These are phyloP conservation scores for Ceraclea dissimilis DNA, from an alignment of 2,888 invertebrate species.

Conservation along the genomic window DNA sequence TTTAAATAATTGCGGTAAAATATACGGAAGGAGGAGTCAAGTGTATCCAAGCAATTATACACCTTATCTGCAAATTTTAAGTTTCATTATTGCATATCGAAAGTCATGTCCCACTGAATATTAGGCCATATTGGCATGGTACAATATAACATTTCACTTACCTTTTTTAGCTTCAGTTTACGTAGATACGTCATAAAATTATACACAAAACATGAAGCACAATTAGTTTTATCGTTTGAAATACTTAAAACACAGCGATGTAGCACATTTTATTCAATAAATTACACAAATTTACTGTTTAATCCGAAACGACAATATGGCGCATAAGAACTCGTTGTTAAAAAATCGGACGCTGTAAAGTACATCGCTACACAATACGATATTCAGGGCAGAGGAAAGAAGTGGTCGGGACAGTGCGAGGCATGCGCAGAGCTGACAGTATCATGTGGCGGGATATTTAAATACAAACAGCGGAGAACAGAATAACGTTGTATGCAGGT, in stretches of 20 bases:
- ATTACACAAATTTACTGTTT: slow-evolving; percentile 10
- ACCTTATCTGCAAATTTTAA: slow-evolving; percentile 55
- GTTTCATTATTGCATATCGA: slow-evolving; percentile 54
- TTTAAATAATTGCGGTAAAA: slow-evolving; percentile 26
- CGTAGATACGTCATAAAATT: not conserved
- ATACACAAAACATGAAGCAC: not conserved
- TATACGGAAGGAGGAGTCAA: slow-evolving; percentile 19
- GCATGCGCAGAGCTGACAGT: not conserved
- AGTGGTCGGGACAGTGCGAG: not conserved
- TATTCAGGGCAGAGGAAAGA: not conserved
- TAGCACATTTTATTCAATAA: slow-evolving; percentile 19
- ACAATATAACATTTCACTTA: slow-evolving; percentile 47
- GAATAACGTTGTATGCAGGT: too few relatives aligned
- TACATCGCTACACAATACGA: not conserved
- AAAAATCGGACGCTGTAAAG: slow-evolving; percentile 18
- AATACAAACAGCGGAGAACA: not conserved
- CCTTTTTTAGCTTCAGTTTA: slow-evolving; percentile 36
- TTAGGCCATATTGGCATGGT: slow-evolving; percentile 53
- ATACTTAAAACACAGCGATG: slow-evolving; percentile 1
- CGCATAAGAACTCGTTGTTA: slow-evolving; percentile 27
- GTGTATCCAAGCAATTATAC: slow-evolving; percentile 46
- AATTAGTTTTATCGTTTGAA: not conserved
- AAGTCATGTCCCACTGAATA: slow-evolving; percentile 54
- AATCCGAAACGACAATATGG: slow-evolving; percentile 20
- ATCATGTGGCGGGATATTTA: slow-evolving; percentile 2